Percentiles rank a stretch among this genome's conserved stretches.
Conservation (phyloP, 2,113 vertebrate species). For the Caranx ignobilis region DNA sequence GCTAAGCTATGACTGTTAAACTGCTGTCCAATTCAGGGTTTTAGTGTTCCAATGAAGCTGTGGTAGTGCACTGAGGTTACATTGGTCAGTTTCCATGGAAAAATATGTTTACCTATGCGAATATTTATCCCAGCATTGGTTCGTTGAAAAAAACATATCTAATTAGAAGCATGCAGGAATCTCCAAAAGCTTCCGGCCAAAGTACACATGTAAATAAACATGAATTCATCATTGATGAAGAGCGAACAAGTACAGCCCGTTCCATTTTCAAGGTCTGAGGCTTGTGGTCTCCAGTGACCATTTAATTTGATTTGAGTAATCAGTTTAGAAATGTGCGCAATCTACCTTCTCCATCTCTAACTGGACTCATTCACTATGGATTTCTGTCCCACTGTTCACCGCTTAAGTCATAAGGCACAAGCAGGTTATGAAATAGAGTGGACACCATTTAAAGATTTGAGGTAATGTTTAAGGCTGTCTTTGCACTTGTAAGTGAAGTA, state of each 20-base stretch:
- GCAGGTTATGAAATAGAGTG: not conserved
- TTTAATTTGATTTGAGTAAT: slow-evolving; percentile 68
- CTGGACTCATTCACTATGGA: slow-evolving; percentile 18
- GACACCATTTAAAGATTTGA: not conserved
- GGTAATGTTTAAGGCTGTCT: not conserved
- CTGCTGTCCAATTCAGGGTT: not conserved
- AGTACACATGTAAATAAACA: slow-evolving; percentile 55
- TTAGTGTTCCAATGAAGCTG: not conserved
- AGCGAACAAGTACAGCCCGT: slow-evolving; percentile 30
- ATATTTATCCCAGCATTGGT: slow-evolving; percentile 35
- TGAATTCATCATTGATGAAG: slow-evolving; percentile 16
- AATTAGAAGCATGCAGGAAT: slow-evolving; percentile 35
- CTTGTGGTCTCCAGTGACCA: slow-evolving; percentile 47
- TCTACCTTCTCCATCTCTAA: slow-evolving; percentile 53
- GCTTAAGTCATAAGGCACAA: not conserved
- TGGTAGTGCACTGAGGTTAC: not conserved
- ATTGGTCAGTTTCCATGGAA: slow-evolving; percentile 30
- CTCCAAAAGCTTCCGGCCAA: slow-evolving; percentile 27
- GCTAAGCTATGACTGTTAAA: not conserved
- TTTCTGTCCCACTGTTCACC: not conserved
- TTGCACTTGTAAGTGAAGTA: not conserved
- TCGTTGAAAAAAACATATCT: slow-evolving; percentile 31
- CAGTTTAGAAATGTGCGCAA: slow-evolving; percentile 55
- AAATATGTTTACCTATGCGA: slow-evolving; percentile 49
- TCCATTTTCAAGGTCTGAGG: slow-evolving; percentile 42